These are phyloP conservation scores for Tetramorium parvispinum DNA, from an alignment of 1,140 invertebrate species.

Conservation along the genomic window DNA sequence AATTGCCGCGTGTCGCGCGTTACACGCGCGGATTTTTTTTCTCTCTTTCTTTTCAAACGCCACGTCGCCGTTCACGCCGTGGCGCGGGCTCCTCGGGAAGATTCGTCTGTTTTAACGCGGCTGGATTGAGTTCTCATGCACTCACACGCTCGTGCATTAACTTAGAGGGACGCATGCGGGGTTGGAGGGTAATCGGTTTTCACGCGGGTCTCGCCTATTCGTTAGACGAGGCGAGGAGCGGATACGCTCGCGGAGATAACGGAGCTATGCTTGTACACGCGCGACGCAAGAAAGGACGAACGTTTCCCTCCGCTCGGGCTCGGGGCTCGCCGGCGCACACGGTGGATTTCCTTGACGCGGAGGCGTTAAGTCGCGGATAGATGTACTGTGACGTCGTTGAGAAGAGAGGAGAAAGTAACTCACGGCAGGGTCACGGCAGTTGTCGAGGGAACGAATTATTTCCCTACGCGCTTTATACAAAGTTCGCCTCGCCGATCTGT, in stretches of 20 bases:
- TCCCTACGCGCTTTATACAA: conserved; percentile 59
- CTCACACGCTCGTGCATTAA: not conserved
- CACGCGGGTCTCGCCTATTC: conserved; percentile 45
- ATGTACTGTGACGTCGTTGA: conserved; percentile 61
- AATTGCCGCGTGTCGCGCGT: conserved; percentile 38
- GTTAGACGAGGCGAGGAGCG: conserved; percentile 39
- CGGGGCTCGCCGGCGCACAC: not conserved
- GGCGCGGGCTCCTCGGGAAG: not conserved
- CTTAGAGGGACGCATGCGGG: conserved; percentile 3
- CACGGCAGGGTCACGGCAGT: conserved; percentile 64
- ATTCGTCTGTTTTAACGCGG: conserved; percentile 6
- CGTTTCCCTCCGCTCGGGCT: not conserved
- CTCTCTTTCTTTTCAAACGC: not conserved
- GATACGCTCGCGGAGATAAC: conserved; percentile 68
- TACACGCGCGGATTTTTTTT: conserved; percentile 1
- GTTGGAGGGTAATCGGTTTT: conserved; percentile 63
- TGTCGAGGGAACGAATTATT: conserved; percentile 71
- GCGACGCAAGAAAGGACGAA: conserved; percentile 11
- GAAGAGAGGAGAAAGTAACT: conserved; percentile 57
- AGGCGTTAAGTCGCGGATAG: conserved; percentile 64
- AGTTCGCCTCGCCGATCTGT: conserved; percentile 66
- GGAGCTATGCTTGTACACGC: conserved; percentile 63
- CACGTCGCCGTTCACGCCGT: conserved; percentile 3
- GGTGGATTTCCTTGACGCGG: conserved; percentile 62
- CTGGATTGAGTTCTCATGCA: conserved; percentile 26